These are phyloP conservation scores for Notamacropus eugenii DNA, from an alignment of 2,797 vertebrate species.

Conservation along the genomic window DNA sequence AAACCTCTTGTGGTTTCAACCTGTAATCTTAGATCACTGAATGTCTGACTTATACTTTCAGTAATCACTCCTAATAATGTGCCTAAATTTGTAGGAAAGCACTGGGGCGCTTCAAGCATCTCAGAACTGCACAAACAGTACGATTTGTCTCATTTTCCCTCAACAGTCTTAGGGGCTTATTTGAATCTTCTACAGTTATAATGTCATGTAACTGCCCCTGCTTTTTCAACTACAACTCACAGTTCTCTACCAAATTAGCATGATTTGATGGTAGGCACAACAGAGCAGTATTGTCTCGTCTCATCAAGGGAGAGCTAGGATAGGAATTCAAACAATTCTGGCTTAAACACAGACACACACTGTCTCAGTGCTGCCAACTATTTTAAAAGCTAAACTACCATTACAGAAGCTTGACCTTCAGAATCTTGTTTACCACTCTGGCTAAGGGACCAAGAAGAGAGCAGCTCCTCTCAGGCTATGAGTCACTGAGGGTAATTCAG, in stretches of 20 bases:
- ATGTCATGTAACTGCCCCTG: constrained; percentile 18
- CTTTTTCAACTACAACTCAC: constrained; percentile 15
- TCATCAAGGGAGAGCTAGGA: not conserved
- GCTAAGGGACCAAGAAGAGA: not conserved
- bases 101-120: constrained; percentile 50
- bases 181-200: not conserved
- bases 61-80: constrained; percentile 63
- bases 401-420: not conserved
- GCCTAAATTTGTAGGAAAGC: constrained; percentile 71
- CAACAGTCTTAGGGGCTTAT: not conserved
- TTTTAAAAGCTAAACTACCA: not conserved
- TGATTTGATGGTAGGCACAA: not conserved
- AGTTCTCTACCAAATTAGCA: not conserved
- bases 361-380: not conserved
- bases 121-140: constrained; percentile 22
- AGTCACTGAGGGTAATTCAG: not conserved
- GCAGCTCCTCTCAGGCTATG: not conserved
- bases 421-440: not conserved
- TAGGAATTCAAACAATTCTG: not conserved
- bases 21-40: constrained; percentile 79
- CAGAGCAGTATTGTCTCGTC: not conserved
- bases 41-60: constrained; percentile 75
- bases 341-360: not conserved
- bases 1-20: constrained; percentile 78
- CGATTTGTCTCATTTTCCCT: constrained; percentile 41